Evolutionary conservation across 1,140 invertebrate species (phyloP), one percentile per base, ranked within the genome.

Genomic region (Hesperophylax magnus): DNA sequence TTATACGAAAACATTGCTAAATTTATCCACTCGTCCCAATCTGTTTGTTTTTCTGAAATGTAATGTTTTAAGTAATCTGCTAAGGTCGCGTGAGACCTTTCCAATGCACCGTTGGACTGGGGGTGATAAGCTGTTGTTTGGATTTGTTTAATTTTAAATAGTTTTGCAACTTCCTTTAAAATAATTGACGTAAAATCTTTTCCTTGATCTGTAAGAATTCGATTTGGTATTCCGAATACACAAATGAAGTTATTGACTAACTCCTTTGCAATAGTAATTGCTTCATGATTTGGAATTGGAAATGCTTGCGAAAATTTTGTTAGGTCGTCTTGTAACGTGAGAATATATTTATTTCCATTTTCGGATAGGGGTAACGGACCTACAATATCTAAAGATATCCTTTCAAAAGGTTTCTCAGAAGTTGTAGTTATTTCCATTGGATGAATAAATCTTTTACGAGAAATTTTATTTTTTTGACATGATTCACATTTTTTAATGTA

Each of bases 401-500:
- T 65, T 65, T 34, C 3, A 17, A 65, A 65, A 15, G 61, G 61
- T 31, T 34, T 34, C 3, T 15, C 15, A 15, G 24, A 34, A 17
- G 27, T 24, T 14, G 61, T 65, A 6, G 61, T 65, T 24, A 65
- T 65, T 34, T 65, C 61, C 61, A 65, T 65, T 17, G 61, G 8
- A 15, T 65, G 20, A 24, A 17, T 27, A 65, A 15, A 6, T 65
- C 14, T 24, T 27, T 65, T 65, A 0, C 61, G 1, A 9, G 24
- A 22, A 1, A 65, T 24, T 65, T 65, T 31, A 65, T 65, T 65
- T 31, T 63, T 65, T 65, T 65, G 61, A 65, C 61, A 65, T 15
- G 61, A 65, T 31, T 65, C 27, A 34, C 61, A n/a, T n/a, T n/a
- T n/a, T n/a, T n/a, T n/a, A n/a, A n/a, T n/a, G n/a, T n/a, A n/a